Percentiles rank a stretch among this genome's conserved stretches.
These are phyloP conservation scores for Delichon dasypus DNA, from an alignment of 2,797 vertebrate genomes.

Conservation along the genomic window DNA sequence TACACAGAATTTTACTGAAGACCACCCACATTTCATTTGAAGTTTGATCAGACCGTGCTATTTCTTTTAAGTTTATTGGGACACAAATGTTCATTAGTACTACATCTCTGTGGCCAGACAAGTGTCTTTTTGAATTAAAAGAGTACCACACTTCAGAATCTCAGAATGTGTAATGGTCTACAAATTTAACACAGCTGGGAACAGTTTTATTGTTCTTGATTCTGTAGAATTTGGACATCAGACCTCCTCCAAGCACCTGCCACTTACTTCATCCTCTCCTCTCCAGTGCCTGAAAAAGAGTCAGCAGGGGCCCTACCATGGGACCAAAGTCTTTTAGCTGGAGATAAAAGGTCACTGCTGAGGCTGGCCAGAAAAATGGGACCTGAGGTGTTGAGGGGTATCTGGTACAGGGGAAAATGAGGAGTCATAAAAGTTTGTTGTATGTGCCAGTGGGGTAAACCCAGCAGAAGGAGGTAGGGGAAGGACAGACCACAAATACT, in stretches of 20 bases:
- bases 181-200: not conserved
- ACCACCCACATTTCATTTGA: not conserved
- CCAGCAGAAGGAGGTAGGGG: not conserved
- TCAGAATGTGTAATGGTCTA: not conserved
- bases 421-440: not conserved
- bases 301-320: not conserved
- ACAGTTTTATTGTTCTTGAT: not conserved
- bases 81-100: not conserved
- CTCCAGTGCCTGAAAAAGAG: not conserved
- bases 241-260: not conserved
- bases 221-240: not conserved
- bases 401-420: not conserved
- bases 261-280: not conserved
- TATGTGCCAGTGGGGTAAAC: not conserved
- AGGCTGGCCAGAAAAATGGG: not conserved
- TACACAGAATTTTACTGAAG: not conserved
- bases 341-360: not conserved
- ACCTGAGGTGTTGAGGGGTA: not conserved
- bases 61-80: not conserved
- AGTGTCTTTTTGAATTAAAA: not conserved
- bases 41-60: not conserved
- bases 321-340: not conserved
- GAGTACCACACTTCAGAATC: not conserved
- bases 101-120: not conserved
- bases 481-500: not conserved